Base-by-base conservation (phyloP, 2,888 invertebrate species). In the Drosophila rellima region DNA sequence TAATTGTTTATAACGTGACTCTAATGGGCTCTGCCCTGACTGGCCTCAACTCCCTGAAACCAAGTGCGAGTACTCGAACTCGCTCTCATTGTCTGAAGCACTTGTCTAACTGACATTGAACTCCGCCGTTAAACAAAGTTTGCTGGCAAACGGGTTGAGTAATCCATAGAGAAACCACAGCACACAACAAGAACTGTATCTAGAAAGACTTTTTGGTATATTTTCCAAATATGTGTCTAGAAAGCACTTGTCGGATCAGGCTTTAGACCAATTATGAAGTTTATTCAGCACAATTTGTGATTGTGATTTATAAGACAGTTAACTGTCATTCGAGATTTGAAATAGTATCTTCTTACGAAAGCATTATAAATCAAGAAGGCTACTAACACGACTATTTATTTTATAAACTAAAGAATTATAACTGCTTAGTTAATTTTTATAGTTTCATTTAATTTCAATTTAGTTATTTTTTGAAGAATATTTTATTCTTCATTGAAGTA, bases 1-100 rank as follows among this genome's bases (percentile, higher is more conserved):
- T 81, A 82, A 81, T 80, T 81, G 82, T 47, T 80, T 83, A 81
- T 83, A 82, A 82, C 82, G 78, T 82, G 84, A 75, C 84, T 83
- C 71, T 70, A 71, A 82, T 73, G 82, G 68, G 67, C 80, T 39
- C 23, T 57, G 47, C 37, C 47, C 37, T 54, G 40, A 17, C 20
- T 55, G 55, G 44, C 63, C 60, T 63, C 18, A 55, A 48, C 61
- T 63, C 56, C 55, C 66, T 39, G 6, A 47, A 7, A 26, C 26
- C 26, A 26, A 26, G 26, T 26, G 23, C 39, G 26, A 64, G 47
- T 68, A 47, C 59, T 31, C 13, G 42, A 23, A 26, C 26, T 18
- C 13, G 47, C 47, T 31, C 35, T 20, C n/a, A 31, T 44, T 29
- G 65, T 57, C 55, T 55, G 56, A 20, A 59, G 77, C 82, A 82